A percentile compares a stretch with the other conserved stretches of the same genome.
Conservation (phyloP, 2,113 vertebrate species). For the Seriola quinqueradiata region DNA sequence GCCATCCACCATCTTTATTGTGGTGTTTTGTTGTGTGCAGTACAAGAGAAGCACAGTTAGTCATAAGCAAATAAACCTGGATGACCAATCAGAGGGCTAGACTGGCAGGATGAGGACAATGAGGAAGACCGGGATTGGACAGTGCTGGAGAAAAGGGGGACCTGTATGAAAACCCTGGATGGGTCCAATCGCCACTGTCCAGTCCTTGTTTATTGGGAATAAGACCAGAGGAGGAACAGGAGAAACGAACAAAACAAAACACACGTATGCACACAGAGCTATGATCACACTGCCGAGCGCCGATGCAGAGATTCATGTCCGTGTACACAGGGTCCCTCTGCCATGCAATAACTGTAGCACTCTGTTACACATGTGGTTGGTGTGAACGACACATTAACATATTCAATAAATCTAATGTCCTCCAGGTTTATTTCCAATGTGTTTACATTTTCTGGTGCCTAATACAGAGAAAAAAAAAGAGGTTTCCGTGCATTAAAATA, state of each 20-base stretch:
- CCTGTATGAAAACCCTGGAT: conserved; percentile 62
- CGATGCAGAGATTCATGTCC: conserved; percentile 44
- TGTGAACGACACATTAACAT: conserved; percentile 25
- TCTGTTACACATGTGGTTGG: conserved; percentile 23
- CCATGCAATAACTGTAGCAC: conserved; percentile 67
- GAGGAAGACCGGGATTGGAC: conserved; percentile 2
- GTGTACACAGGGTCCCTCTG: conserved; percentile 72
- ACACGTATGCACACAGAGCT: conserved; percentile 16
- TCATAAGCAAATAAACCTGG: conserved; percentile 91
- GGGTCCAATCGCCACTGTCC: conserved; percentile 43
- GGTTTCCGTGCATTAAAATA: conserved; percentile 92
- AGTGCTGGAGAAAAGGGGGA: conserved; percentile 2
- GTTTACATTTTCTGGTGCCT: conserved; percentile 99
- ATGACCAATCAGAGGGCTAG: conserved; percentile 70
- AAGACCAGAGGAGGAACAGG: background rate
- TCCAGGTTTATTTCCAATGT: conserved; percentile 95
- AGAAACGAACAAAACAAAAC: background rate
- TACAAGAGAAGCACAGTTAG: conserved; percentile 88
- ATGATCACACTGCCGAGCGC: conserved; percentile 49
- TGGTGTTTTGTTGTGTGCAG: conserved; percentile 90
- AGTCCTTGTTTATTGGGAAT: background rate
- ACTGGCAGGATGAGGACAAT: background rate
- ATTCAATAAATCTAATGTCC: conserved; percentile 60
- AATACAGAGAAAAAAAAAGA: conserved; percentile 87
- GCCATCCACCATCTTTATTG: conserved; percentile 86